Percentiles rank a stretch among this genome's conserved stretches.
Conservation (phyloP, 2,888 invertebrate genomes). For the Mimumesa dahlbomi region DNA sequence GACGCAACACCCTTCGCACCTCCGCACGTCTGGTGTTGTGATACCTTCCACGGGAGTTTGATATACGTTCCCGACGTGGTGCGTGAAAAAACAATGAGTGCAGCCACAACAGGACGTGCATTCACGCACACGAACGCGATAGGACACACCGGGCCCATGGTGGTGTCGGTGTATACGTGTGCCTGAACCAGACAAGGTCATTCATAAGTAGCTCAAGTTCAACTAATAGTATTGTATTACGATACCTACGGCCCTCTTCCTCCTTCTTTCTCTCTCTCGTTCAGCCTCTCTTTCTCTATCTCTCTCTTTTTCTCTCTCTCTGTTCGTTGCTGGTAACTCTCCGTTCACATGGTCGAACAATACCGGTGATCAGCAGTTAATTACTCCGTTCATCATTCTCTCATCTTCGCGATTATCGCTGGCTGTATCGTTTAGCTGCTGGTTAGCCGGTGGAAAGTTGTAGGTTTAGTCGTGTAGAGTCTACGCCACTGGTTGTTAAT, state of each 20-base stretch:
- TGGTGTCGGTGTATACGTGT: constrained; percentile 13
- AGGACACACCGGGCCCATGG: constrained; percentile 21
- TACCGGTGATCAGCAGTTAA: constrained; percentile 31
- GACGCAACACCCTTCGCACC: constrained; percentile 18
- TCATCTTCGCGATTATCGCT: not conserved
- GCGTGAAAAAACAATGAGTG: constrained; percentile 40
- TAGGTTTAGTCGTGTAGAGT: too few relatives aligned
- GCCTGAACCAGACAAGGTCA: constrained; percentile 72
- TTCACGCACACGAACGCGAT: constrained; percentile 30
- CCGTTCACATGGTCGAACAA: constrained; percentile 35
- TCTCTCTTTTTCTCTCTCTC: constrained; percentile 26
- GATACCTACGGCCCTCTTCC: constrained; percentile 63
- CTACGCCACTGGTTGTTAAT: too few relatives aligned
- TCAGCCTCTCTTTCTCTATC: constrained; percentile 26
- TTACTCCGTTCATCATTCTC: constrained; percentile 17
- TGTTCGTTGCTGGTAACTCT: constrained; percentile 13
- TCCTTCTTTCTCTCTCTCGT: constrained; percentile 58
- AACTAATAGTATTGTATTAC: constrained; percentile 73
- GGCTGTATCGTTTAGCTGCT: not conserved
- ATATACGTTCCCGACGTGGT: constrained; percentile 8
- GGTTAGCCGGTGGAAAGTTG: not conserved
- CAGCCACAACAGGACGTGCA: constrained; percentile 42
- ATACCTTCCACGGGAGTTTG: constrained; percentile 10
- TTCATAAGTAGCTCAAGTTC: constrained; percentile 78
- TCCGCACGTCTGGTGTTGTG: constrained; percentile 15